Evolutionary conservation across 2,113 vertebrate genomes (phyloP), one percentile per base, ranked within the genome.

Genomic region (Megalops atlanticus): DNA sequence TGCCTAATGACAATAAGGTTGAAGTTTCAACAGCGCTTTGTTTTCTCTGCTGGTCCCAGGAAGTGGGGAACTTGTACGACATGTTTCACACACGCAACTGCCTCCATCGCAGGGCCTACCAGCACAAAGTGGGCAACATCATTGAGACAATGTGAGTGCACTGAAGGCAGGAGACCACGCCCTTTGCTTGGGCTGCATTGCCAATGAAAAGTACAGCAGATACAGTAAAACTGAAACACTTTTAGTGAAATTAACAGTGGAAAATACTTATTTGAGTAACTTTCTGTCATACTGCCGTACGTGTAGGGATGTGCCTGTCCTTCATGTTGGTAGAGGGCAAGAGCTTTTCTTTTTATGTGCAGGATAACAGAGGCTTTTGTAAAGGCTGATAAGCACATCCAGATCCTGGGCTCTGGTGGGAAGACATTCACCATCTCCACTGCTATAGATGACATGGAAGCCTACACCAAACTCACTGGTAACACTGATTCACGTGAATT

Each of bases 281-380:
- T n/a, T n/a, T n/a, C n/a, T 33, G 2, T 24, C 58, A n/a, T 72
- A 2, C 8, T 47, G 33, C 1, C 6, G 54, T n/a, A 1, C 49
- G 0, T 82, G 0, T 69, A n/a, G n/a, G n/a, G n/a, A n/a, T n/a
- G n/a, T n/a, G n/a, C n/a, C n/a, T n/a, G n/a, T n/a, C n/a, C n/a
- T 45, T 45, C 43, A 45, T 14, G 14, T 58, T 58, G 21, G 52
- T 5, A n/a, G 8, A 64, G 8, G 24, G n/a, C 11, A 10, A 64
- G 1, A 31, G n/a, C 58, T 11, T 64, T 18, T 58, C n/a, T 64
- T 31, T 0, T 64, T 24, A 81, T 47, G 2, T 80, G 41, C 88
- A 99, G 98, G 98, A 96, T 99, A 88, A 96, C 95, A 0, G 96
- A 99, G 88, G 97, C 97, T 49, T 93, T 99, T 84, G 87, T 96